These are phyloP conservation scores for Halcyon malimbica DNA, from an alignment of 2,113 vertebrate species.

Conservation along the genomic window DNA sequence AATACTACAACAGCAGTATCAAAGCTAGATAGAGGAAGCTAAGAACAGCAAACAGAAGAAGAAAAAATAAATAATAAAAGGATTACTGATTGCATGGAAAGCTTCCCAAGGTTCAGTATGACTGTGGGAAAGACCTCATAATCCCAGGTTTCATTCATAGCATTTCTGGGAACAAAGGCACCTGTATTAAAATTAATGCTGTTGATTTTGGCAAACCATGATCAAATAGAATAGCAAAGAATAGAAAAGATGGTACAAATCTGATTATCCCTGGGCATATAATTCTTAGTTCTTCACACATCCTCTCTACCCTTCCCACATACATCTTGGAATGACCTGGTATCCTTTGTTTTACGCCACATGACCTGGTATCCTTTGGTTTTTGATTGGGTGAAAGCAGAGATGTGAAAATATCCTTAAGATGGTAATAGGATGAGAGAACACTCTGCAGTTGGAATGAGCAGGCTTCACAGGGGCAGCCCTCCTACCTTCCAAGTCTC, in stretches of 20 bases:
- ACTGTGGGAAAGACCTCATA: conserved; percentile 8
- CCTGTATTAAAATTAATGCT: conserved; percentile 2
- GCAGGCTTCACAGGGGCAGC: neutral
- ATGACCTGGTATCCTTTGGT: neutral
- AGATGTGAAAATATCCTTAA: neutral
- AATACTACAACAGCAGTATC: neutral
- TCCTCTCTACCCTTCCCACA: neutral
- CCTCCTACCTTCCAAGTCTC: conserved; percentile 9
- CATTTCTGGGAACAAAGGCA: conserved; percentile 39
- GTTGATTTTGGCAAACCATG: neutral
- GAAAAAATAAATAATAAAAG: conserved; percentile 1
- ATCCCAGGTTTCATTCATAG: conserved; percentile 13
- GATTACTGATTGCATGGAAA: neutral
- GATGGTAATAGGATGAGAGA: neutral
- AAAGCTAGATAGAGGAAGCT: neutral
- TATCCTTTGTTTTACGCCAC: neutral
- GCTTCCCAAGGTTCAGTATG: neutral
- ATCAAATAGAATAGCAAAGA: neutral
- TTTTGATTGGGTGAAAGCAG: neutral
- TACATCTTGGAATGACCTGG: neutral
- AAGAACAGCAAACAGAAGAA: neutral
- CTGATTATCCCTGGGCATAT: neutral
- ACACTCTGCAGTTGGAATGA: neutral
- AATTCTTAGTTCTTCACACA: neutral
- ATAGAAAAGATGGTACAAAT: neutral